These are phyloP conservation scores for Adelosebastes latens DNA, from an alignment of 2,797 vertebrate genomes.

Conservation along the genomic window DNA sequence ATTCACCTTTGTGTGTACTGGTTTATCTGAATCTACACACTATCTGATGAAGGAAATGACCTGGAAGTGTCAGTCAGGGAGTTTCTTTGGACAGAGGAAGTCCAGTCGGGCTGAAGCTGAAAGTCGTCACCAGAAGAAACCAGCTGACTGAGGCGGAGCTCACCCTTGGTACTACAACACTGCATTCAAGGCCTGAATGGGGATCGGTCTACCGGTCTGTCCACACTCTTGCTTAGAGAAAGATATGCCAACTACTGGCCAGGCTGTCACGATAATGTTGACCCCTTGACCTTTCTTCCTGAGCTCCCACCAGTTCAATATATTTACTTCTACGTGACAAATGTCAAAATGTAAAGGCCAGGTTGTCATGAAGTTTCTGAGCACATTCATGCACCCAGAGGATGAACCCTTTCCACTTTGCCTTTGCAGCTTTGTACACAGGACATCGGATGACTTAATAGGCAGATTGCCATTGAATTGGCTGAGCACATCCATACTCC, in stretches of 20 bases:
- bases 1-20: background rate
- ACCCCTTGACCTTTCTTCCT: background rate
- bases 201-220: background rate
- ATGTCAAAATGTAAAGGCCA: background rate
- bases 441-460: background rate
- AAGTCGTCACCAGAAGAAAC: background rate
- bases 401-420: background rate
- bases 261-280: background rate
- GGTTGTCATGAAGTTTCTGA: background rate
- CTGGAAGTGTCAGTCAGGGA: constrained; percentile 77
- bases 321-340: background rate
- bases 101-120: constrained; percentile 24
- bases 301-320: background rate
- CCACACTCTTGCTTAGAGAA: background rate
- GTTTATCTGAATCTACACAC: constrained; percentile 65
- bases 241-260: background rate
- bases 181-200: background rate
- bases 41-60: constrained; percentile 75
- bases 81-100: constrained; percentile 66
- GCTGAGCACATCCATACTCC: background rate
- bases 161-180: no score
- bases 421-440: background rate
- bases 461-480: background rate
- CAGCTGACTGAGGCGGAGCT: background rate
- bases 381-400: background rate